Evolutionary conservation across 1,140 invertebrate genomes (phyloP), one percentile per base, ranked within the genome.

Genomic region (Arion vulgaris): DNA sequence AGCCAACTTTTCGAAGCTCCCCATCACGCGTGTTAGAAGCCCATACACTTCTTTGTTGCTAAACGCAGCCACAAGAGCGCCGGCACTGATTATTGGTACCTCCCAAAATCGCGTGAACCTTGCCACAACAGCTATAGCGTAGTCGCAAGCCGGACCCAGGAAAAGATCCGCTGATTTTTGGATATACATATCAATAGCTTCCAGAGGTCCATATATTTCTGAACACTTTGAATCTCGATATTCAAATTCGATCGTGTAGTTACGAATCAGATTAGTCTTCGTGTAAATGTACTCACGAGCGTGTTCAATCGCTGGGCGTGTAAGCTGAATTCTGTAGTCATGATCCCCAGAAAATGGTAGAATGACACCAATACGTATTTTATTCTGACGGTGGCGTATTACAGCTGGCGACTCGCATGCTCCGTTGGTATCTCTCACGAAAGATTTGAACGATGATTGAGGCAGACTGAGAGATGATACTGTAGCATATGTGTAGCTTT

Each of bases 121-220:
- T 0, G 96, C 95, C 1, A 98, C 96, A 0, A 97, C 97, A 0
- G 97, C 97, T 76, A 98, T 94, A 0, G 96, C 96, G 91, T 98
- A 98, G 86, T 97, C 96, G 92, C 97, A 98, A 0, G 96, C 95
- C 0, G 97, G 96, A 0, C 97, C 97, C 87, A 98, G 94, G 89
- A 98, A 97, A 0, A 96, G 96, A 92, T 98, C 96, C 0, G 86
- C 89, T 4, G 85, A 80, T 73, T 85, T 81, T n/a, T 87, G 62
- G 1, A 90, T 73, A 74, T 89, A 89, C 23, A 91, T 87, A 76
- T 91, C 88, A 32, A 92, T 88, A 0, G 90, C 90, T 17, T 84
- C 81, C n/a, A 89, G 66, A 11, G 89, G 88, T 15, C 87, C 89
- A 19, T 84, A 74, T 0, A 85, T 89, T 34, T 89, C 89, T 23